phyloP scores from a whole-genome alignment of 2,888 invertebrate species.

The Aplocera efformata region DNA sequence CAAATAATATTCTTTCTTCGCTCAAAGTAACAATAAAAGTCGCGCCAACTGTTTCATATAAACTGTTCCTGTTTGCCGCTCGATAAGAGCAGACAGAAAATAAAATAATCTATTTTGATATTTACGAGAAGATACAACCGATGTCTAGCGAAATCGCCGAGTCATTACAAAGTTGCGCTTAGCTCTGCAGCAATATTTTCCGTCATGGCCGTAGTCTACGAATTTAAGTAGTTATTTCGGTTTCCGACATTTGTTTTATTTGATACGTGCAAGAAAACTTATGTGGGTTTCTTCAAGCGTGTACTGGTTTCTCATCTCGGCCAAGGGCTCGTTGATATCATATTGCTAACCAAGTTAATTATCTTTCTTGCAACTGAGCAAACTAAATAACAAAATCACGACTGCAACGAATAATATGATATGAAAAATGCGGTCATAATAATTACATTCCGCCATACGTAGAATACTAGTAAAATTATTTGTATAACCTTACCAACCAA shows the following conservation, averaged over 20 bases:
- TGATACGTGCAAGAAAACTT: background rate
- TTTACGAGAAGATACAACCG: conserved; percentile 52
- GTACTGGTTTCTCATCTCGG: conserved; percentile 22
- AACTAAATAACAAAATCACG: conserved; percentile 24
- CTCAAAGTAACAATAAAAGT: conserved; percentile 23
- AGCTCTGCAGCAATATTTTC: conserved; percentile 57
- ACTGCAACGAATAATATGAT: conserved; percentile 17
- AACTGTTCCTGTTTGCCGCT: conserved; percentile 37
- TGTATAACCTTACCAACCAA: background rate
- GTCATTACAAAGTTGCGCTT: conserved; percentile 62
- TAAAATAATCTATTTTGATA: conserved; percentile 61
- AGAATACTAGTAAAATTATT: background rate
- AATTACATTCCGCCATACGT: conserved; percentile 3
- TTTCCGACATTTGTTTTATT: conserved; percentile 29
- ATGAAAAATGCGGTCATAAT: conserved; percentile 1
- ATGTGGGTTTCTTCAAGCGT: conserved; percentile 11
- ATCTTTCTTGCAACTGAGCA: conserved; percentile 4
- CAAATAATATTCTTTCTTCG: conserved; percentile 22
- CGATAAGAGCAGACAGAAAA: conserved; percentile 46
- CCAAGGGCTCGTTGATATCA: conserved; percentile 23
- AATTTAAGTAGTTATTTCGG: conserved; percentile 40
- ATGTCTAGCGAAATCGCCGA: conserved; percentile 52
- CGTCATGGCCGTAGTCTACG: conserved; percentile 40
- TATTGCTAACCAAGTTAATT: conserved; percentile 20
- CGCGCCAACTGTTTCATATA: conserved; percentile 35